Conservation (phyloP, 2,113 vertebrate genomes). For the Pyrgilauda ruficollis region DNA sequence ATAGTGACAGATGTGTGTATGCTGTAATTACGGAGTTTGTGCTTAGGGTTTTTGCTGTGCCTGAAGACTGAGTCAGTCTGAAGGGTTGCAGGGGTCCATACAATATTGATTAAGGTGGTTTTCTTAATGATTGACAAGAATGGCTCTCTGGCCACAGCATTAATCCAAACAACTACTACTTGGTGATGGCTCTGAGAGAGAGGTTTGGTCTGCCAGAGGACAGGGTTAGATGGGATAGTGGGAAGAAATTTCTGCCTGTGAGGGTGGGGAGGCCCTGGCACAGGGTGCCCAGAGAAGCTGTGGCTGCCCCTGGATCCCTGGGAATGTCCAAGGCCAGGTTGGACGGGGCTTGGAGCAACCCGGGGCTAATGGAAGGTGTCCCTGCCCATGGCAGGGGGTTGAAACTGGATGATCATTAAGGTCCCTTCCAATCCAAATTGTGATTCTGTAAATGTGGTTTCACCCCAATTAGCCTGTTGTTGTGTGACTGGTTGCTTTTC, state of each 20-base stretch:
- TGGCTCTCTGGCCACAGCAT: neutral
- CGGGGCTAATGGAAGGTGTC: neutral
- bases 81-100: neutral
- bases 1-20: neutral
- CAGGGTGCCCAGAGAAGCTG: neutral
- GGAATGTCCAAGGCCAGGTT: neutral
- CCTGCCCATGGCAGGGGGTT: neutral
- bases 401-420: neutral
- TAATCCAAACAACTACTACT: neutral
- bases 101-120: neutral
- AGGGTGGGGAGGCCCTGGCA: neutral
- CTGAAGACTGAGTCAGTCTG: neutral
- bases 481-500: neutral
- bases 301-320: neutral
- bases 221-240: neutral
- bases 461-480: fast-evolving
- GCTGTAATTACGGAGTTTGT: neutral
- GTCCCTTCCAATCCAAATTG: neutral
- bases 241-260: neutral
- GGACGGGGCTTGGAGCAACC: fast-evolving
- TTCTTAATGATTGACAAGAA: neutral
- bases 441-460: neutral
- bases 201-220: neutral
- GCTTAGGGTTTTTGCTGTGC: neutral
- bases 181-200: neutral